These are phyloP conservation scores for Hoplostethus atlanticus DNA, from an alignment of 2,797 vertebrate genomes.

Conservation along the genomic window DNA sequence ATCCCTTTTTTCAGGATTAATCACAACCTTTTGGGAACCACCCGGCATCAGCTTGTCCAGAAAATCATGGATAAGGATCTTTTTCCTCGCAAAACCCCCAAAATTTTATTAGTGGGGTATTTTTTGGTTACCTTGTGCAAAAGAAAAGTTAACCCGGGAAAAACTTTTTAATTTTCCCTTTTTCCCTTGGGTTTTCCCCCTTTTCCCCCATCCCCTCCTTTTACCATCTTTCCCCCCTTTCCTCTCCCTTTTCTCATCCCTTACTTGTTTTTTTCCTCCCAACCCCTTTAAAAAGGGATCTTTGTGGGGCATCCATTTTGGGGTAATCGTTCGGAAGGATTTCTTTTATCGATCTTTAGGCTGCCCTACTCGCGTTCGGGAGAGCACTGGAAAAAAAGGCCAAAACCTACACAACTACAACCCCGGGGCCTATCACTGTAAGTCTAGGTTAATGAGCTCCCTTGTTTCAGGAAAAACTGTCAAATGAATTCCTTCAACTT, in stretches of 20 bases:
- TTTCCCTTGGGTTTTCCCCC: background rate
- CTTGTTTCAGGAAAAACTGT: background rate
- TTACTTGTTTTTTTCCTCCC: background rate
- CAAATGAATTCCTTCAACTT: background rate
- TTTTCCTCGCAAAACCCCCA: background rate
- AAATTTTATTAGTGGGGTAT: too few relatives aligned
- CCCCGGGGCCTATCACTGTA: conserved; percentile 47
- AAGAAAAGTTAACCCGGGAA: too few relatives aligned
- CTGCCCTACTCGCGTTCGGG: conserved; percentile 91
- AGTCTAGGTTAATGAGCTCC: background rate
- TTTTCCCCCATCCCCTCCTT: too few relatives aligned
- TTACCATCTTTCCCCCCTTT: too few relatives aligned
- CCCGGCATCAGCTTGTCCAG: conserved; percentile 87
- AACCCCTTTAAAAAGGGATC: conserved; percentile 85
- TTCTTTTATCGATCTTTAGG: conserved; percentile 92
- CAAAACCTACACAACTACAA: conserved; percentile 90
- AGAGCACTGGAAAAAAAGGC: conserved; percentile 92
- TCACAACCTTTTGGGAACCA: conserved; percentile 94
- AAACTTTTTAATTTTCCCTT: too few relatives aligned
- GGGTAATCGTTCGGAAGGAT: conserved; percentile 85
- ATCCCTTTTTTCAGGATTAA: conserved; percentile 87
- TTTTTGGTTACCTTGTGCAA: too few relatives aligned
- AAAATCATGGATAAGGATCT: conserved; percentile 61
- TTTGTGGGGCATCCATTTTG: conserved; percentile 89
- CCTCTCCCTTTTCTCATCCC: background rate